Evolutionary conservation across 2,797 vertebrate genomes (phyloP).

Genomic region (Enteromius viviparus): DNA sequence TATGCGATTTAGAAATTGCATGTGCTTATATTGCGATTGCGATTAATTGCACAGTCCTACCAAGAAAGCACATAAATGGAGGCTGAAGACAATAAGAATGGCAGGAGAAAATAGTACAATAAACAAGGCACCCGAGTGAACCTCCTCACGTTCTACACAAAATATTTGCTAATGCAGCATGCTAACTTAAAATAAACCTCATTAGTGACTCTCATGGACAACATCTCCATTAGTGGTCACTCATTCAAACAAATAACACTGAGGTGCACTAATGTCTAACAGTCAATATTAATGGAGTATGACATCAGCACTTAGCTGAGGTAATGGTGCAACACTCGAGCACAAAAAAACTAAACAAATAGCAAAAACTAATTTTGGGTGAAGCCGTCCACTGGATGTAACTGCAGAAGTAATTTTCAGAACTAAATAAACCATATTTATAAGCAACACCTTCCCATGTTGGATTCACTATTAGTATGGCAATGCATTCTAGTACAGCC

Average conservation of each 20-base stretch:
- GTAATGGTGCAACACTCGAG: not conserved
- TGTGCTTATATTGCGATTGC: too few species aligned
- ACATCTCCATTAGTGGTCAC: conserved; percentile 21
- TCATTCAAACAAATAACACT: not conserved
- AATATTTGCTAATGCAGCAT: not conserved
- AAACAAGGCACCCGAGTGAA: not conserved
- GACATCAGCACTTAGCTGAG: not conserved
- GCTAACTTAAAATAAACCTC: not conserved
- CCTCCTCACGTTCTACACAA: not conserved
- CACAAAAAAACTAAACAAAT: not conserved
- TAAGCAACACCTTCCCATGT: not conserved
- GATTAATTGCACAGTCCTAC: too few species aligned
- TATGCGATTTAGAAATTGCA: too few species aligned
- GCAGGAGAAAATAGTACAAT: not conserved
- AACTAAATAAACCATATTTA: not conserved
- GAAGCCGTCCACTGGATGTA: not conserved
- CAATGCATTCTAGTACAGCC: not conserved
- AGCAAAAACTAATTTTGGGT: not conserved
- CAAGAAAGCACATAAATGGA: not conserved
- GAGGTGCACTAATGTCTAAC: not conserved
- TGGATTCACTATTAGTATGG: not conserved
- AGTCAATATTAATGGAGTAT: not conserved
- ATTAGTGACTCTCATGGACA: not conserved
- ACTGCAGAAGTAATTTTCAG: not conserved
- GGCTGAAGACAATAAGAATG: not conserved